Base-by-base conservation (phyloP, 2,113 vertebrate species). In the Struthidea cinerea region DNA sequence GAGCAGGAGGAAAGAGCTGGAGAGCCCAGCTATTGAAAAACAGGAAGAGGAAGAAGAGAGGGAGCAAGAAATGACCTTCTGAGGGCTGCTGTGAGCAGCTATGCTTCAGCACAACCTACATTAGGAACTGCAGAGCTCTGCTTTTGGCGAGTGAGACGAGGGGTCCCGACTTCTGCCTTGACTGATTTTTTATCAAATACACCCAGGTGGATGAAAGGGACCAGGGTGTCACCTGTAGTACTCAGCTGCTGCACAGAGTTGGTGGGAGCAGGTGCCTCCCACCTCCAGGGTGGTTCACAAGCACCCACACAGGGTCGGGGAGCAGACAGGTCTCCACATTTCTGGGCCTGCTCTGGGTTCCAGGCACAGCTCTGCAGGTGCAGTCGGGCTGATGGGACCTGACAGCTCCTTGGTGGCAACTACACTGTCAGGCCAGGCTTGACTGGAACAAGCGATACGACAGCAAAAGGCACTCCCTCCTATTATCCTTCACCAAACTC, bases 291-390 rank as follows among this genome's bases (percentile, higher is more conserved):
- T 16, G 11, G 13, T 41, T 63, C 37, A 42, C 13, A 11, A 53
- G 28, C 69, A 60, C 10, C 9, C 21, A 35, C 0, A 8, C 0
- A 2, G 33, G 16, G 16, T 3, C 0, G 0, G 56, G 47, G 27
- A 69, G 22, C 63, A 91, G 56, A 44, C 33, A 42, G 8, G 11
- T 39, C 35, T 47, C 65, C 53, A 10, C 5, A 0, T 11, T 44
- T 21, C 24, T 23, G 64, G 76, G 55, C 16, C 46, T 11, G 6
- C 16, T 20, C 20, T 5, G 6, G 16, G 47, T 15, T 68, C 32
- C 56, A 85, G 57, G 47, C 47, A 46, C 8, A 9, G 52, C 0
- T 0, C 42, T 77, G 39, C 42, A 32, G 37, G 60, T 37, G 33
- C 56, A 50, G 63, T 0, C 20, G 33, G 67, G 77, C 22, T 39